Evolutionary conservation across 2,113 vertebrate genomes (phyloP), one percentile per base, ranked within the genome.

Genomic region (Cyphomyrus discorhynchus): DNA sequence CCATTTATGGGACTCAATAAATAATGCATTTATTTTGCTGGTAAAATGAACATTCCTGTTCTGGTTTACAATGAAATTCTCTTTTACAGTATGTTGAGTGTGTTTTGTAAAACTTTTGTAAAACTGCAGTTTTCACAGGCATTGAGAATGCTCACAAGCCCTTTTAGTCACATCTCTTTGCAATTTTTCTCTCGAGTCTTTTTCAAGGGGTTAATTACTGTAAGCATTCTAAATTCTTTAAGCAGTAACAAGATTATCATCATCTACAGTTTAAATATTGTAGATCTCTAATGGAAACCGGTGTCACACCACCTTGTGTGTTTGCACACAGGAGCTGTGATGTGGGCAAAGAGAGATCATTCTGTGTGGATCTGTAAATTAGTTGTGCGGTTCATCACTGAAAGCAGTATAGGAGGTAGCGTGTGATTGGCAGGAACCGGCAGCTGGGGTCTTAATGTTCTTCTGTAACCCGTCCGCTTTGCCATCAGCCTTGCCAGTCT

Each of bases 401-500:
- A 50, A 87, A 9, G 3, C 35, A n/a, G n/a, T 46, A 17, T 7
- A 24, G 10, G 7, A 62, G 80, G 50, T 2, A 50, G 77, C n/a
- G 21, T 62, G 27, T 70, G 84, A 86, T 53, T 74, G 84, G 66
- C 27, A 49, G 31, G 45, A 31, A n/a, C 31, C 35, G 27, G 74
- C 27, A 86, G 46, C 84, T 53, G 13, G 42, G 17, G 24, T 47
- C 3, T 42, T 74, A 17, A 15, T 86, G 52, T 86, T 70, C 24
- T 66, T 39, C 47, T 77, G 42, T 13, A 82, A 49, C 77, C 21
- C 21, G 1, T 53, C 50, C 83, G 50, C 31, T 45, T 15, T 50
- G n/a, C 88, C 89, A 49, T 85, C 80, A 62, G 80, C 42, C 2
- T 46, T 70, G 39, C 39, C 53, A 89, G 82, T n/a, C 74, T 86